Base-by-base conservation (phyloP, 2,113 vertebrate genomes). In the Peromyscus polionotus region DNA sequence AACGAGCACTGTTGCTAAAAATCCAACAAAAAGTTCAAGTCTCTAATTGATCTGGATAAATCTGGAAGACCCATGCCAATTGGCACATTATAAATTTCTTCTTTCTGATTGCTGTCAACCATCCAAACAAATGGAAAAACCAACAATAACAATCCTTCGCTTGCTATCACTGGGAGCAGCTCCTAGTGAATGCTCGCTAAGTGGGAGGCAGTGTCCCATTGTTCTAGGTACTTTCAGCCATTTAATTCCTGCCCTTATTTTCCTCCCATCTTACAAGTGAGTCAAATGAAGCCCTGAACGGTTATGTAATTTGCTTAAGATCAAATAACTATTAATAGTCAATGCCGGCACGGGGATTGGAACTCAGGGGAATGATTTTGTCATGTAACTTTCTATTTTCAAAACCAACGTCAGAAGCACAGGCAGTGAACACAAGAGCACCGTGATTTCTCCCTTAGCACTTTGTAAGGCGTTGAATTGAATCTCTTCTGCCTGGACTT, bases 381-480 rank as follows among this genome's bases (percentile, higher is more conserved):
- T 72, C 61, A 28, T 11, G 54, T 57, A 77, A 51, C 54, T 86
- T 95, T 87, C 77, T 68, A 39, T 94, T 96, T 96, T 92, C 85
- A 83, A 95, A 94, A 42, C 77, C 57, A 80, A 28, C 51, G 81
- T 96, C 94, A 96, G 84, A 76, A 51, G 57, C 14, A 10, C 33
- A 61, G 92, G 59, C 90, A 42, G 84, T 76, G 90, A 85, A 90
- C 24, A 28, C 33, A 91, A 90, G 80, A 39, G 90, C 67, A 28
- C 68, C 9, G 0, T 51, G 77, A 76, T 77, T 93, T 95, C 70
- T 81, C 39, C 93, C 80, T 94, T 91, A 85, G 94, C 96, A 85
- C 77, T 97, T 95, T 88, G 91, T 86, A 81, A 91, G 88, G 57
- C 91, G 83, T 76, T 97, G 97, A 97, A 96, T 96, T 94, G 93